Evolutionary conservation across 2,113 vertebrate genomes (phyloP).

Genomic region (Nothobranchius furzeri): DNA sequence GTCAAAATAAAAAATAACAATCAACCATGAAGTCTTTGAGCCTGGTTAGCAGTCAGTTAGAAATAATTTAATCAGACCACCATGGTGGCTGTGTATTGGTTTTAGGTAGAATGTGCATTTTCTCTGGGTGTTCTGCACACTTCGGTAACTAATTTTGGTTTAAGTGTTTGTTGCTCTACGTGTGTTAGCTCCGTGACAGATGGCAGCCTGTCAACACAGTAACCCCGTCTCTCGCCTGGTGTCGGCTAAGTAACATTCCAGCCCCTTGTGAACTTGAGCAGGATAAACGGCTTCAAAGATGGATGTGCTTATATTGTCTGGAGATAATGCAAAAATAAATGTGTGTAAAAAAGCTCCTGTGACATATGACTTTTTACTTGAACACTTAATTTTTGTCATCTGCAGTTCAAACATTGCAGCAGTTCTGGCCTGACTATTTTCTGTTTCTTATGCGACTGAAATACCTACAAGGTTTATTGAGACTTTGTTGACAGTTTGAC

Average conservation of each 20-base stretch:
- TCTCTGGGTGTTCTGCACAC: neutral
- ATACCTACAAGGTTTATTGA: too few relatives aligned
- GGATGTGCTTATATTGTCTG: slow-evolving; percentile 7
- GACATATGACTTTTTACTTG: too few relatives aligned
- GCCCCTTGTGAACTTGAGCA: slow-evolving; percentile 2
- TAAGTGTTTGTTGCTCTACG: slow-evolving; percentile 21
- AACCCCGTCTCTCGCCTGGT: slow-evolving; percentile 11
- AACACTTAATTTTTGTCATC: too few relatives aligned
- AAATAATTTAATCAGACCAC: neutral
- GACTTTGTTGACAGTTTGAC: too few relatives aligned
- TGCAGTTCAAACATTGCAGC: too few relatives aligned
- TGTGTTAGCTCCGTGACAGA: slow-evolving; percentile 28
- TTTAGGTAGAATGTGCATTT: neutral
- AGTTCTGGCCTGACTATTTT: too few relatives aligned
- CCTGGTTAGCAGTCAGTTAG: neutral
- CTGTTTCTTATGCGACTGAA: too few relatives aligned
- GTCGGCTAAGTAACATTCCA: slow-evolving; percentile 22
- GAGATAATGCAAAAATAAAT: slow-evolving; percentile 1
- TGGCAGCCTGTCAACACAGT: slow-evolving; percentile 31
- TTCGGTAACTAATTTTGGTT: slow-evolving; percentile 15
- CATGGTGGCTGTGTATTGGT: neutral
- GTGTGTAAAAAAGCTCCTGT: neutral
- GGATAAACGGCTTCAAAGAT: slow-evolving; percentile 20
- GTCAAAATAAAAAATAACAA: too few relatives aligned
- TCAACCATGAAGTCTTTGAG: neutral